Conservation (phyloP, 2,113 vertebrate species). For the Myrmecophaga tridactyla region DNA sequence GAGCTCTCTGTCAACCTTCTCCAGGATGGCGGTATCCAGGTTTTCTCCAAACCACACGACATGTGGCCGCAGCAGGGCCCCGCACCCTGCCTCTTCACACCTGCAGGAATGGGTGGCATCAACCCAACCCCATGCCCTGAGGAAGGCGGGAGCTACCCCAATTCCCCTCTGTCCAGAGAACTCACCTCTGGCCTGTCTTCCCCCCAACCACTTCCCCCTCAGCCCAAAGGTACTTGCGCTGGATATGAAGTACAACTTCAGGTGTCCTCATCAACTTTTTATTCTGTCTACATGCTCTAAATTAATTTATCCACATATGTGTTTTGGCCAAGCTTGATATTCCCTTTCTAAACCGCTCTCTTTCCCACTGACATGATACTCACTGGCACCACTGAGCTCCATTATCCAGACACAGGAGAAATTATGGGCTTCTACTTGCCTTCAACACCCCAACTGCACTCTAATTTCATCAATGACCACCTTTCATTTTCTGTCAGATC, state of each 20-base stretch:
- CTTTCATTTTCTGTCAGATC: background rate
- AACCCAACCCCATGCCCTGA: background rate
- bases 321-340: background rate
- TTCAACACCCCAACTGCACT: rapidly evolving
- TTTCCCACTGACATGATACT: background rate
- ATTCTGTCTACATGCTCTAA: background rate
- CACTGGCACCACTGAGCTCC: rapidly evolving
- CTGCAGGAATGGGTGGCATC: slow-evolving; percentile 73
- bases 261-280: background rate
- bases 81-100: slow-evolving; percentile 89
- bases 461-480: background rate
- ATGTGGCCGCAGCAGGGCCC: slow-evolving; percentile 92
- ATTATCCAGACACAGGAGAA: background rate
- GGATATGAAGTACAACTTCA: background rate
- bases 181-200: background rate
- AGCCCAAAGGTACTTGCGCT: background rate
- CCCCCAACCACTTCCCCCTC: background rate
- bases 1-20: slow-evolving; percentile 92
- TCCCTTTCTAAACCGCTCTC: background rate
- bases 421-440: background rate
- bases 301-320: background rate
- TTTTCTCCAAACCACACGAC: slow-evolving; percentile 98
- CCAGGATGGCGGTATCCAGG: slow-evolving; percentile 91
- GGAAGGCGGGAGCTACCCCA: background rate
- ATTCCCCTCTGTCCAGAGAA: background rate